Evolutionary conservation across 2,888 invertebrate genomes (phyloP), one percentile per base, ranked within the genome.

Genomic region (Cerastis rubricosa): DNA sequence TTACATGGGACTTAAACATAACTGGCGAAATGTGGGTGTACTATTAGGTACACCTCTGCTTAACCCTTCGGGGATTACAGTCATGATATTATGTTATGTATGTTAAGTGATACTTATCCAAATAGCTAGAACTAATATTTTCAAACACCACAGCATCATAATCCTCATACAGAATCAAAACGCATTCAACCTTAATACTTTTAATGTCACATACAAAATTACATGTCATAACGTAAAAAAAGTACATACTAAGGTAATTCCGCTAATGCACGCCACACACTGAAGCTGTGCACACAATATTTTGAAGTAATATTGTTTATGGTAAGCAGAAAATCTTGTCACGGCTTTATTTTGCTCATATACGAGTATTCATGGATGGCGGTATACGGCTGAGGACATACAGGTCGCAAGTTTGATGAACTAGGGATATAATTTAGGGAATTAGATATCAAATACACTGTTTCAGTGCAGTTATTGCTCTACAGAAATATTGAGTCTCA

Each of bases 281-380:
- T 65, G 71, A 71, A 75, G 71, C 71, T 74, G 70, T 82, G 78
- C 84, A 85, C 85, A 88, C 89, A 88, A 89, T 90, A 90, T 92
- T 92, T 91, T 89, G 90, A 90, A 92, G 93, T 94, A 93, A 95
- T 93, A 95, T 94, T 95, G 94, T 95, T 95, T 95, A 95, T 95
- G 95, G 89, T 95, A 95, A 95, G 95, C 92, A 94, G 95, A 94
- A 94, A 95, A 94, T 95, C 95, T 95, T 96, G 95, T 95, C 94
- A 88, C 90, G 91, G 90, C 90, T 92, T 90, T 91, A 93, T 92
- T 91, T 88, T 84, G 85, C 89, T 81, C 87, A 87, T 90, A 90
- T 90, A 85, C 71, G 81, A 85, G 84, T 87, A 88, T 89, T 89
- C 89, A 87, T 85, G 84, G 86, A 81, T 71, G 76, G 71, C 71